These are phyloP conservation scores for Cantharis rufa DNA, from an alignment of 2,888 invertebrate genomes.

Conservation along the genomic window DNA sequence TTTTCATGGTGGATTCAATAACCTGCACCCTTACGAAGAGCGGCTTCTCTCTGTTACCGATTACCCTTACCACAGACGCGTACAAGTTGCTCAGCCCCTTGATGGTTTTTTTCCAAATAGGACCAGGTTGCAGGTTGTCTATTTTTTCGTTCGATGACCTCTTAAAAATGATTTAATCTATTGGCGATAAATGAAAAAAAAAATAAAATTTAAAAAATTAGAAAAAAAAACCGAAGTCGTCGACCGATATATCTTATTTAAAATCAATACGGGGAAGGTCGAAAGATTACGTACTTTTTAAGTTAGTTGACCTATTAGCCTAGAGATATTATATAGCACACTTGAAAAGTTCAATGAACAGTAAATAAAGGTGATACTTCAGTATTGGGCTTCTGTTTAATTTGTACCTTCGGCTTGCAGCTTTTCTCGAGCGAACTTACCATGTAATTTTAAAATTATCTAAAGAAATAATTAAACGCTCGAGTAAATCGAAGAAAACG, in stretches of 20 bases:
- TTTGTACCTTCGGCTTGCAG: not conserved
- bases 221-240: conserved; percentile 2
- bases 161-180: not conserved
- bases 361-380: conserved; percentile 4
- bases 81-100: not conserved
- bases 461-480: not conserved
- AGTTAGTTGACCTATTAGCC: conserved; percentile 26
- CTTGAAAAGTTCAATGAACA: conserved; percentile 15
- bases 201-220: not conserved
- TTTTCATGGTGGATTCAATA: not conserved
- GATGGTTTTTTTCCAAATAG: not conserved
- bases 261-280: conserved; percentile 23
- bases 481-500: not conserved
- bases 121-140: not conserved
- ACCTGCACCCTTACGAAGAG: not conserved
- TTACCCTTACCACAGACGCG: too few relatives aligned
- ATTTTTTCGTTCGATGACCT: not conserved
- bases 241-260: conserved; percentile 20
- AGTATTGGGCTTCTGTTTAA: not conserved
- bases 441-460: not conserved
- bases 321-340: conserved; percentile 17
- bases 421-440: not conserved
- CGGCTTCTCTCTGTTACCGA: not conserved
- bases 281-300: conserved; percentile 14
- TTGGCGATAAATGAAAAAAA: not conserved